These are phyloP conservation scores for Drosophila arizonae DNA, from an alignment of 1,140 invertebrate genomes.

Conservation along the genomic window DNA sequence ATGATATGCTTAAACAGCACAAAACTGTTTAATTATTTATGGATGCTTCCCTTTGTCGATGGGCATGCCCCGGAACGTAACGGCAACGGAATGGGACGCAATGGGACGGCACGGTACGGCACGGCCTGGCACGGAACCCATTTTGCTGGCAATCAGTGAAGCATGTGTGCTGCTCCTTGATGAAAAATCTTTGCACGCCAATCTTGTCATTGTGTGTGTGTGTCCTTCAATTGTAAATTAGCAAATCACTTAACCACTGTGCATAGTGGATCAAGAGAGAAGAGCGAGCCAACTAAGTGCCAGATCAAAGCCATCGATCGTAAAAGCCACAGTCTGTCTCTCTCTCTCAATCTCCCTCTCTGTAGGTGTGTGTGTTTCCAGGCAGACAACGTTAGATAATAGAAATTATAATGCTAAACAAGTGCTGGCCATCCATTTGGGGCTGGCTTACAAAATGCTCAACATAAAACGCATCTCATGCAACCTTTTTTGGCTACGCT, in stretches of 20 bases:
- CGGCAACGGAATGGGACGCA: conserved; percentile 2
- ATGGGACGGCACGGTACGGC: too few species aligned
- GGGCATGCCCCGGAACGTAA: too few species aligned
- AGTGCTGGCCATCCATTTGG: neutral
- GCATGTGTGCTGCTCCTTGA: conserved; percentile 26
- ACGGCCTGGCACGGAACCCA: neutral
- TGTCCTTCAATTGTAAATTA: conserved; percentile 17
- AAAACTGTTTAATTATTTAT: conserved; percentile 83
- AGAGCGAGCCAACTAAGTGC: neutral
- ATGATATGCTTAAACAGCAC: conserved; percentile 81
- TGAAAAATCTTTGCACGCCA: conserved; percentile 15
- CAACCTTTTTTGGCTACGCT: conserved; percentile 23
- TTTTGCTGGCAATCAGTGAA: conserved; percentile 39
- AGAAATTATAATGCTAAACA: conserved; percentile 1
- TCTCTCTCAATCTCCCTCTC: too few species aligned
- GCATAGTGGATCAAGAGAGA: conserved; percentile 31
- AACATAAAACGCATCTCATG: conserved; percentile 36
- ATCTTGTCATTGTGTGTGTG: conserved; percentile 6
- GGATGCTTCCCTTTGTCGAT: conserved; percentile 39
- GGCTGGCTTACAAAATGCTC: conserved; percentile 10
- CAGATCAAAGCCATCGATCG: conserved; percentile 36
- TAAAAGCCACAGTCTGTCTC: neutral
- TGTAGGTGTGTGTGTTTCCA: neutral
- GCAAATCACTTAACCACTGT: conserved; percentile 20
- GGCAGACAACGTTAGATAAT: conserved; percentile 4